These are phyloP conservation scores for Zaprionus lineosus DNA, from an alignment of 2,888 invertebrate genomes.

Conservation along the genomic window DNA sequence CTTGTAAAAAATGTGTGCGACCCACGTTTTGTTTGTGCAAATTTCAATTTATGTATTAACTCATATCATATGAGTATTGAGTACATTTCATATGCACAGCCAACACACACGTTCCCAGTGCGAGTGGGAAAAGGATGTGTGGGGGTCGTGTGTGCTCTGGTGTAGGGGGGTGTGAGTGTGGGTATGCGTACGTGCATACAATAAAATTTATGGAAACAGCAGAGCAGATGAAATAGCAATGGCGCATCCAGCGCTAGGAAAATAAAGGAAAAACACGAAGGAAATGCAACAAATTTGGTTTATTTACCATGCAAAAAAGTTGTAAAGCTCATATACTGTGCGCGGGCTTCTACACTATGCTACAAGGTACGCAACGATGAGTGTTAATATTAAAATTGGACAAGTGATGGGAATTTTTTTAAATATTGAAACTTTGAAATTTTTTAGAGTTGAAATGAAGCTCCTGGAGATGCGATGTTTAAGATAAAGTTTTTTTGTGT, in stretches of 20 bases:
- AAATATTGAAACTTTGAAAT: too few species aligned
- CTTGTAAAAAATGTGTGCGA: too few species aligned
- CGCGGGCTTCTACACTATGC: slow-evolving; percentile 8
- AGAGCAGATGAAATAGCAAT: slow-evolving; percentile 50
- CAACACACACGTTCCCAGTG: slow-evolving; percentile 8
- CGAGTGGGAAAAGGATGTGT: slow-evolving; percentile 4
- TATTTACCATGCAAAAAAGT: slow-evolving; percentile 69
- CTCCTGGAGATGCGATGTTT: too few species aligned
- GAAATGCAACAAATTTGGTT: slow-evolving; percentile 72
- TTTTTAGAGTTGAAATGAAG: too few species aligned
- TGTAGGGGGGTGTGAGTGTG: slow-evolving; percentile 7
- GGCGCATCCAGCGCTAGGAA: slow-evolving; percentile 30
- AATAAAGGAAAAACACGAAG: slow-evolving; percentile 37
- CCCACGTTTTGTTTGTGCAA: slow-evolving; percentile 67
- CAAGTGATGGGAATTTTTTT: too few species aligned
- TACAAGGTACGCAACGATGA: neutral
- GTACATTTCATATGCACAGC: slow-evolving; percentile 62
- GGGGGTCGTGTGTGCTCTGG: neutral
- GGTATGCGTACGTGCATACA: slow-evolving; percentile 53
- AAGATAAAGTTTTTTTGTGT: too few species aligned
- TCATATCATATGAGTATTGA: slow-evolving; percentile 61
- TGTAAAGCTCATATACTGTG: slow-evolving; percentile 49
- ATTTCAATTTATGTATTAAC: slow-evolving; percentile 76
- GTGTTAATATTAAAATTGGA: neutral
- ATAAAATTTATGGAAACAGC: slow-evolving; percentile 69